Percentiles rank a stretch among this genome's conserved stretches.
Conservation (phyloP, 2,113 vertebrate species). For the Cololabis saira region DNA sequence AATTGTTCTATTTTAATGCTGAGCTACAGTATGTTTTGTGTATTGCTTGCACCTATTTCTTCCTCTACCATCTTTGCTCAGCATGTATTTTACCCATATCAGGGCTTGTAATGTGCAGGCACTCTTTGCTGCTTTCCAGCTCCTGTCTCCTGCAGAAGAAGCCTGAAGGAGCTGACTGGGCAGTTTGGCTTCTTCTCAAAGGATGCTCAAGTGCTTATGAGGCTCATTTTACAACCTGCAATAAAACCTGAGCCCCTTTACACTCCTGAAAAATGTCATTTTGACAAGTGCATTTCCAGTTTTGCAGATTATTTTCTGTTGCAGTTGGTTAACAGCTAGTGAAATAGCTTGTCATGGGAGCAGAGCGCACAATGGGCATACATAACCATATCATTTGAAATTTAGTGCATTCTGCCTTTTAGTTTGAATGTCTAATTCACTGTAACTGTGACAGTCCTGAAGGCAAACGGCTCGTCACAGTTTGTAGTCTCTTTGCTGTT, state of each 20-base stretch:
- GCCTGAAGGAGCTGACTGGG: conserved; percentile 27
- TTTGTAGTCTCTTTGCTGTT: conserved; percentile 9
- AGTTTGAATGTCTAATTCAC: conserved; percentile 16
- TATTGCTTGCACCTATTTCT: not conserved
- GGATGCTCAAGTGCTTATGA: conserved; percentile 33
- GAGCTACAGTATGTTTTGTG: no score
- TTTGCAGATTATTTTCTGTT: not conserved
- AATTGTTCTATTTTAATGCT: not conserved
- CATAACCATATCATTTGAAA: conserved; percentile 19
- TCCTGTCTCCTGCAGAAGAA: conserved; percentile 25
- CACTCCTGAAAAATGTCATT: conserved; percentile 18
- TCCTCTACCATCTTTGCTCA: not conserved
- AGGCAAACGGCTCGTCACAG: conserved; percentile 5
- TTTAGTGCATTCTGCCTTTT: conserved; percentile 7
- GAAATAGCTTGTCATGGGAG: conserved; percentile 19
- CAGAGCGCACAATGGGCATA: conserved; percentile 17
- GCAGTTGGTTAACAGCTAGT: conserved; percentile 21
- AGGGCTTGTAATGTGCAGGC: not conserved
- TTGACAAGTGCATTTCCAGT: not conserved
- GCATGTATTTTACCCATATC: conserved; percentile 17
- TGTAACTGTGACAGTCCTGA: not conserved
- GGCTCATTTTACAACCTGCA: conserved; percentile 37
- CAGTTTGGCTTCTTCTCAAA: conserved; percentile 40
- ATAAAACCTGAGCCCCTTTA: conserved; percentile 3
- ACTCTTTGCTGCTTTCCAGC: conserved; percentile 3